phyloP scores from a whole-genome alignment of 92 coral and sea anemone species.

The Zoanthus sansibaricus region DNA sequence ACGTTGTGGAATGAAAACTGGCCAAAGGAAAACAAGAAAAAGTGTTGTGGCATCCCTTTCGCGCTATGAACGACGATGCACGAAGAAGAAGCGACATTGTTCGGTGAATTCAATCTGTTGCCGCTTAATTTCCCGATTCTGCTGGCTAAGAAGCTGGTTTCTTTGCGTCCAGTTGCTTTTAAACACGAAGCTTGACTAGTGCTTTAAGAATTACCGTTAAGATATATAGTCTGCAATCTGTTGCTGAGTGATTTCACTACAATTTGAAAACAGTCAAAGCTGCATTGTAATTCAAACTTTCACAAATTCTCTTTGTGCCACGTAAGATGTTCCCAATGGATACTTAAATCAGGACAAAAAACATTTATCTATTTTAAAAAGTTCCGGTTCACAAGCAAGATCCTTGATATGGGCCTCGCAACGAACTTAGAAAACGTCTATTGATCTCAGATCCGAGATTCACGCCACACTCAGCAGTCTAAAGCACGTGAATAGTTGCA shows the following conservation, averaged over 20 bases:
- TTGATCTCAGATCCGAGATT: not conserved
- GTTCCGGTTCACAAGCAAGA: not conserved
- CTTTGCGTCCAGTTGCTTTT: slow-evolving; percentile 3
- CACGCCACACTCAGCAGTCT: not conserved
- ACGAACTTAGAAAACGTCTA: not conserved
- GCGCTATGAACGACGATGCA: slow-evolving; percentile 73
- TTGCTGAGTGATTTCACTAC: slow-evolving; percentile 7
- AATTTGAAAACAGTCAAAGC: not conserved
- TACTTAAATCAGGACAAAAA: slow-evolving; percentile 3
- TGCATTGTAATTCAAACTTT: not conserved
- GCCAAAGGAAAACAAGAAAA: slow-evolving; percentile 42
- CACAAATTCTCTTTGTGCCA: slow-evolving; percentile 8
- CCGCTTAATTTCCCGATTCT: not conserved
- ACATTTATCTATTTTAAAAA: not conserved
- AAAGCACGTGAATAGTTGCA: slow-evolving; percentile 12
- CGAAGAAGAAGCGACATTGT: slow-evolving; percentile 81
- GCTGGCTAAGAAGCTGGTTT: not conserved
- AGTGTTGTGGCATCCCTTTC: slow-evolving; percentile 59
- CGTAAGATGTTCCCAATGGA: slow-evolving; percentile 29
- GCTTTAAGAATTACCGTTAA: not conserved
- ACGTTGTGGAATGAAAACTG: slow-evolving; percentile 61
- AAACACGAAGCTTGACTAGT: not conserved
- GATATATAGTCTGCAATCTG: not conserved
- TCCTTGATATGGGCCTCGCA: not conserved
- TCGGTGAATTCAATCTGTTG: no score